Base-by-base conservation (phyloP, 2,113 vertebrate genomes). In the Pomatostomus ruficeps region DNA sequence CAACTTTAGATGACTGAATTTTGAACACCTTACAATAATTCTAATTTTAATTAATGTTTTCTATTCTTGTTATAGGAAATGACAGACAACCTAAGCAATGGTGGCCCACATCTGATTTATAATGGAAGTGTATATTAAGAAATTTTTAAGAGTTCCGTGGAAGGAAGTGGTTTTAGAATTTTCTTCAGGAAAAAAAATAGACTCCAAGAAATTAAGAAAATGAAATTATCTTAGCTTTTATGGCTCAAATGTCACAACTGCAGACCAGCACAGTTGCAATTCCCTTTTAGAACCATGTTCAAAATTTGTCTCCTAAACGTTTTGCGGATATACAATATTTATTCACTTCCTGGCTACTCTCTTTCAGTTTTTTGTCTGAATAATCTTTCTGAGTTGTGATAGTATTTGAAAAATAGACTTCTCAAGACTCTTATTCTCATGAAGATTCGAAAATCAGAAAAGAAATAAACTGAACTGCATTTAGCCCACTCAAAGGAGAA, bases 31-130 rank as follows among this genome's bases (percentile, higher is more conserved):
- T 66, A 87, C 82, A 71, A 36, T 61, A 91, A 89, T 89, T 84
- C 48, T 70, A 84, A 95, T 93, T 93, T 91, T 95, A 94, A 97
- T 91, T 74, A 71, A n/a, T 75, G 40, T 52, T 93, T 97, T 94
- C 91, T 97, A 59, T 97, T 97, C 96, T 97, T 96, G 62, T 97
- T 97, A 88, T 98, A 99, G 99, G 99, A 99, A 98, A 97, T 98
- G 89, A 98, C 99, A 96, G 99, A 99, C 98, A 99, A 98, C 97
- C 97, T 99, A 94, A 99, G 98, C 92, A 99, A 99, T 49, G 98
- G 99, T 95, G 98, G 99, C 78, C 98, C 99, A 89, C 99, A 98
- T 94, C 98, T 99, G 95, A 98, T 99, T 90, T 99, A 98, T 97
- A 99, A 99, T 54, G 99, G 99, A 97, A 98, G 97, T 96, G 91